These are phyloP conservation scores for Prionchulus punctatus DNA, from an alignment of 2,888 invertebrate species.

Conservation along the genomic window DNA sequence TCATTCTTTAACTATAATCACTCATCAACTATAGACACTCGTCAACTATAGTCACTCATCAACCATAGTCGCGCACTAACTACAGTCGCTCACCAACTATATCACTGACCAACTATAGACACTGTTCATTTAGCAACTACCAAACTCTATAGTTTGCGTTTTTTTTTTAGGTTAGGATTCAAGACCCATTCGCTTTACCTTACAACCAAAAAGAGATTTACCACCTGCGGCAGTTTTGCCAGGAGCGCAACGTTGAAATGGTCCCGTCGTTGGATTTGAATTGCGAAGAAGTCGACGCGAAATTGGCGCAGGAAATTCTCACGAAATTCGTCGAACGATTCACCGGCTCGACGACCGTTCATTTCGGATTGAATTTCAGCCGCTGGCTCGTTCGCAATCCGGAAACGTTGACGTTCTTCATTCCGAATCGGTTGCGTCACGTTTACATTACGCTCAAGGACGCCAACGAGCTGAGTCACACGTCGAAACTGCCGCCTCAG, in stretches of 20 bases:
- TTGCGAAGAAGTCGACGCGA: conserved; percentile 18
- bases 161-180: too few relatives aligned
- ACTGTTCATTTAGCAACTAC: too few relatives aligned
- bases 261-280: conserved; percentile 27
- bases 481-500: background rate
- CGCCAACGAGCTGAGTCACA: background rate
- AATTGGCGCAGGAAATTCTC: conserved; percentile 18
- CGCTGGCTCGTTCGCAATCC: background rate
- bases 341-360: conserved; percentile 20
- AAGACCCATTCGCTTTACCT: conserved; percentile 23
- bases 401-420: background rate
- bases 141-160: too few relatives aligned
- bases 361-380: conserved; percentile 16
- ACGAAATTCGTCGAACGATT: conserved; percentile 22
- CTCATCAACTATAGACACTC: too few relatives aligned
- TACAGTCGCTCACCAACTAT: too few relatives aligned
- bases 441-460: background rate
- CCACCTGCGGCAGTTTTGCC: conserved; percentile 20
- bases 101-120: too few relatives aligned
- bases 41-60: too few relatives aligned
- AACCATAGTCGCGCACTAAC: too few relatives aligned
- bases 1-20: too few relatives aligned
- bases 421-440: background rate
- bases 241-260: conserved; percentile 13
- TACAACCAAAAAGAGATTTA: conserved; percentile 25